Conservation (phyloP, 2,888 invertebrate genomes). For the Gasteruption jaculator region DNA sequence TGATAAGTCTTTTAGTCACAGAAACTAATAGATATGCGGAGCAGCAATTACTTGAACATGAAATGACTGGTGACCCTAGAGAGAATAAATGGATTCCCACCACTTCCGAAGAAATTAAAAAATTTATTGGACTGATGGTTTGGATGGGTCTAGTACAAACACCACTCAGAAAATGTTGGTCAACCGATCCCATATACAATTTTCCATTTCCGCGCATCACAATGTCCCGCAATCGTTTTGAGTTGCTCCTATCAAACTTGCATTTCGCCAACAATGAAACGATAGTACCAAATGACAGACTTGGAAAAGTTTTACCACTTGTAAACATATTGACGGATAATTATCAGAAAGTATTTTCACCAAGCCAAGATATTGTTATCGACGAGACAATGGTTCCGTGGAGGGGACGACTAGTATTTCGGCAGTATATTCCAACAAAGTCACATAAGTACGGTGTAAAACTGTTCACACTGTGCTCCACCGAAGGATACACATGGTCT, state of each 20-base stretch:
- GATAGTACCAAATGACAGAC: constrained; percentile 13
- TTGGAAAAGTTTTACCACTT: constrained; percentile 21
- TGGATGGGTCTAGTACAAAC: constrained; percentile 23
- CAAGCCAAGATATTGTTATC: constrained; percentile 24
- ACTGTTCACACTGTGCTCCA: constrained; percentile 26
- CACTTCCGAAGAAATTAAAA: constrained; percentile 26
- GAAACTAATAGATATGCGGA: constrained; percentile 26
- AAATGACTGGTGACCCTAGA: constrained; percentile 18
- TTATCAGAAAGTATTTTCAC: constrained; percentile 21
- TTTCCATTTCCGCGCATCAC: constrained; percentile 19
- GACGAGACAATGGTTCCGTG: constrained; percentile 29
- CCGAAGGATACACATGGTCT: constrained; percentile 23
- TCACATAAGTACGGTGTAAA: constrained; percentile 26
- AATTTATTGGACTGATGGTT: constrained; percentile 24
- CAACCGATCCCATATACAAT: constrained; percentile 20
- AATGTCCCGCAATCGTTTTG: constrained; percentile 26
- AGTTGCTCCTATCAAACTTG: constrained; percentile 20
- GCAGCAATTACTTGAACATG: constrained; percentile 17
- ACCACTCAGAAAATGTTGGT: constrained; percentile 22
- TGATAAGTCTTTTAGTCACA: constrained; percentile 19
- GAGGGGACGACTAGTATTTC: constrained; percentile 26
- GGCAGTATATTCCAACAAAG: constrained; percentile 27
- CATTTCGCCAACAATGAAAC: constrained; percentile 21
- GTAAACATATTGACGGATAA: constrained; percentile 17
- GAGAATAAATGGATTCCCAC: constrained; percentile 25